phyloP scores from a whole-genome alignment of 2,888 invertebrate genomes.

The Rhamphomyia laevipes region DNA sequence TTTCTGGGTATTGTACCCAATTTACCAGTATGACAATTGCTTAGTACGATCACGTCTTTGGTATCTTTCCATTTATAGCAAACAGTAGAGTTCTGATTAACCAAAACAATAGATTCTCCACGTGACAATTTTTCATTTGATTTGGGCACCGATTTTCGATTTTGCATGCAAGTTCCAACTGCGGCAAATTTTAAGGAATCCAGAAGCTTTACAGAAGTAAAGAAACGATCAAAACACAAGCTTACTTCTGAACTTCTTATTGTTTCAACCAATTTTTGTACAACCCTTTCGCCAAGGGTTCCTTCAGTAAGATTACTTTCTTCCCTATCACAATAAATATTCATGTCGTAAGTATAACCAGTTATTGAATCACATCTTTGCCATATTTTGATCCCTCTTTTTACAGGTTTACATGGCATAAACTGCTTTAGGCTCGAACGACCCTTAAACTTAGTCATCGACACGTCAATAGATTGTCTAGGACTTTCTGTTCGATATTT shows the following conservation, averaged over 20 bases:
- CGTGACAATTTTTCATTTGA: background rate
- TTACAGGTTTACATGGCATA: background rate
- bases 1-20: background rate
- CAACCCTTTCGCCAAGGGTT: background rate
- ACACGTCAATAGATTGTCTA: background rate
- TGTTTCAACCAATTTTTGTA: background rate
- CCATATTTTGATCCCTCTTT: slow-evolving; percentile 3
- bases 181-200: background rate
- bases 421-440: too few relatives aligned
- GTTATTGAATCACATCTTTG: background rate
- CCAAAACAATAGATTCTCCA: background rate
- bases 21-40: slow-evolving; percentile 2
- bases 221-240: slow-evolving; percentile 1
- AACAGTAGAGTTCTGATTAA: background rate
- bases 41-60: slow-evolving; percentile 4
- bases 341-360: slow-evolving; percentile 3
- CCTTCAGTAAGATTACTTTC: background rate
- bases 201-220: slow-evolving; percentile 1
- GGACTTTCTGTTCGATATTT: too few relatives aligned
- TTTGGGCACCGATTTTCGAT: background rate
- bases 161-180: slow-evolving; percentile 1
- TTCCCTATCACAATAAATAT: slow-evolving; percentile 3
- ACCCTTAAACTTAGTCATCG: background rate
- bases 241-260: background rate
- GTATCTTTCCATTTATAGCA: slow-evolving; percentile 3